A percentile compares a stretch with the other conserved stretches of the same genome.
Conservation (phyloP, 2,113 vertebrate species). For the Isurus oxyrinchus region DNA sequence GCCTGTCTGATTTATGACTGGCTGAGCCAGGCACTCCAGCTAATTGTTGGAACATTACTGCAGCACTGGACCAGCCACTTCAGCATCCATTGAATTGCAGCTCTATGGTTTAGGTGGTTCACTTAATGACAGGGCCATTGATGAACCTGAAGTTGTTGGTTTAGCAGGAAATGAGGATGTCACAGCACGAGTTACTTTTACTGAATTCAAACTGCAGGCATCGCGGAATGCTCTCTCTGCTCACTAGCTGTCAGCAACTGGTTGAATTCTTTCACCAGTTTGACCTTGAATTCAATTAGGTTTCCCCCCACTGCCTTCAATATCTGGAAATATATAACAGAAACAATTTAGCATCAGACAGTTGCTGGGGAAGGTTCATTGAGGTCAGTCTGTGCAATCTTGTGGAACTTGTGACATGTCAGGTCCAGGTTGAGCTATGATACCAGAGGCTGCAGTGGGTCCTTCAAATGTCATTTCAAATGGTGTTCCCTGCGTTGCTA, state of each 20-base stretch:
- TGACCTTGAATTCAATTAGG: slow-evolving; percentile 27
- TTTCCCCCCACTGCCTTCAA: not conserved
- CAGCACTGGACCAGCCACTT: not conserved
- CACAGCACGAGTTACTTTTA: not conserved
- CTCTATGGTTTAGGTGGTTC: not conserved
- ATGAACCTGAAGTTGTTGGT: not conserved
- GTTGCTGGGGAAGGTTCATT: not conserved
- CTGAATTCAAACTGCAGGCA: not conserved
- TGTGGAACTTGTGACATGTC: not conserved
- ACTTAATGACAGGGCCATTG: not conserved
- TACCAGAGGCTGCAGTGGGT: not conserved
- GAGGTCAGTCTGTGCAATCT: slow-evolving; percentile 16
- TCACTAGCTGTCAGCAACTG: slow-evolving; percentile 5
- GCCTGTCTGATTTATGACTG: too few species aligned
- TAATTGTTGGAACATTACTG: not conserved
- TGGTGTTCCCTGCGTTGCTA: too few species aligned
- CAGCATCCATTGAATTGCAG: not conserved
- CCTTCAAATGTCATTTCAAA: slow-evolving; percentile 10
- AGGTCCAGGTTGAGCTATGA: not conserved
- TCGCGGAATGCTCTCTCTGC: not conserved
- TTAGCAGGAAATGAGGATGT: not conserved
- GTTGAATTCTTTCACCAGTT: not conserved
- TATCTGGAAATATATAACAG: slow-evolving; percentile 11
- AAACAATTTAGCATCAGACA: slow-evolving; percentile 20
- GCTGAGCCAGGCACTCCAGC: not conserved